Evolutionary conservation across 1,140 invertebrate genomes (phyloP), one percentile per base, ranked within the genome.

Genomic region (Drosophila sulfurigaster): DNA sequence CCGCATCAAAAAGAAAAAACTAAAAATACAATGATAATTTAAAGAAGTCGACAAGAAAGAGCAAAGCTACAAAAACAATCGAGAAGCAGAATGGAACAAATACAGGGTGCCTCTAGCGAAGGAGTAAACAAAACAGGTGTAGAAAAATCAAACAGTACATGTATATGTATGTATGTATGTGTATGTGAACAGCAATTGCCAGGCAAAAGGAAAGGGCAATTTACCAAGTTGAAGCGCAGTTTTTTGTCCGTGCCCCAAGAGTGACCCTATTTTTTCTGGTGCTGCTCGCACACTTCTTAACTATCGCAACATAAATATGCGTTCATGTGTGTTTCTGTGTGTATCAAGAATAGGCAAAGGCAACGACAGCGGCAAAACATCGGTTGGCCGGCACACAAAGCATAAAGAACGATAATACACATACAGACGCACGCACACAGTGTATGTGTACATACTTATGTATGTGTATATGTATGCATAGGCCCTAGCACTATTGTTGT

Each of bases 371-470:
- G 63, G 41, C 63, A 56, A 54, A 59, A 60, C 63, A 65, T 66
- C 73, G 78, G 56, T 72, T 64, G 75, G 75, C 80, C 80, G 80
- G 80, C 71, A 82, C 62, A 82, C 80, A 82, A 82, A 82, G 80
- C 79, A 79, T 82, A 82, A 82, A 82, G 80, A 82, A 82, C 80
- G 80, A 82, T 82, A 82, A 79, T 79, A 82, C 63, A 80, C 54
- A 76, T 68, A 81, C 45, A 62, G 58, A 75, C 41, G 45, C 51
- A 60, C 51, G 71, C 35, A 64, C 51, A 65, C 41, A 38, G 7
- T 32, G 5, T 7, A 8, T 32, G 16, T 32, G 46, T 60, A 45
- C 45, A 66, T 60, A 8, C 15, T 59, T 28, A 32, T 41, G 46
- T 16, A 8, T 57, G 41, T 72, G 10, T 48, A 70, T 25, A 49